These are phyloP conservation scores for Catharus fuscescens DNA, from an alignment of 2,113 vertebrate species.

Conservation along the genomic window DNA sequence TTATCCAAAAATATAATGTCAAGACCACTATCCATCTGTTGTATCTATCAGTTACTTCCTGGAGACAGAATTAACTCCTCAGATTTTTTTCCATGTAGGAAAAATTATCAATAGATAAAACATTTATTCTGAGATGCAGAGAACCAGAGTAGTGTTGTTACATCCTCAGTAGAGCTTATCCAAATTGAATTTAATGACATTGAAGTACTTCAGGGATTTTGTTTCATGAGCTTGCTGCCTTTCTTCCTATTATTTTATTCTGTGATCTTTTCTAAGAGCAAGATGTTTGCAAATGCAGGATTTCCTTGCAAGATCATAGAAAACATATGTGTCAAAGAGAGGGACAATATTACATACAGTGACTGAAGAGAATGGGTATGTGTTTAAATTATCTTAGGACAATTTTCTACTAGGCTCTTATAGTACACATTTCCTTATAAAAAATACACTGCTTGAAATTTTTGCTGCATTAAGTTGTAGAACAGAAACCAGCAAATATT, in stretches of 20 bases:
- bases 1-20: background rate
- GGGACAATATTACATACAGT: background rate
- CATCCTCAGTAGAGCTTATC: background rate
- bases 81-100: background rate
- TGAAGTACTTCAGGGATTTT: background rate
- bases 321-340: background rate
- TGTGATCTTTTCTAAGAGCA: background rate
- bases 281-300: background rate
- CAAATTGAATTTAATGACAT: background rate
- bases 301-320: background rate
- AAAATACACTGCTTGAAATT: background rate
- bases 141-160: background rate
- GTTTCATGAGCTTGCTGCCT: background rate
- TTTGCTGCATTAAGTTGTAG: accelerated
- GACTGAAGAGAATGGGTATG: background rate
- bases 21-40: background rate
- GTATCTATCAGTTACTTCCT: background rate
- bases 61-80: background rate
- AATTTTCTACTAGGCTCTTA: accelerated
- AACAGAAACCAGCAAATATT: background rate
- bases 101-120: background rate
- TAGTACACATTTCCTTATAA: background rate
- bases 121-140: background rate
- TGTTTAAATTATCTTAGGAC: background rate
- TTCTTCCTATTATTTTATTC: background rate